These are phyloP conservation scores for Dromiciops gliroides DNA, from an alignment of 2,113 vertebrate species.

Conservation along the genomic window DNA sequence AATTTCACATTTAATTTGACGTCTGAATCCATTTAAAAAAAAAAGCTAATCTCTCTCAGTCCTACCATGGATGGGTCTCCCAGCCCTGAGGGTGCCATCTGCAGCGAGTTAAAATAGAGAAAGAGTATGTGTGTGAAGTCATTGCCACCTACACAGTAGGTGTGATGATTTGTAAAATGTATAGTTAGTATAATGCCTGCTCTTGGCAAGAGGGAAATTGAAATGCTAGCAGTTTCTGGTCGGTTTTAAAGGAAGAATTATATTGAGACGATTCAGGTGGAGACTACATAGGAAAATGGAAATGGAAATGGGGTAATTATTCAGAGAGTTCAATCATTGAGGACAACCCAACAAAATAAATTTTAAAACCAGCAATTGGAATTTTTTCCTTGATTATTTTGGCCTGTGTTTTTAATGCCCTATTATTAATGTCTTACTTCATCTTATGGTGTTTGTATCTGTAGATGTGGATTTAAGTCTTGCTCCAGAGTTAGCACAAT, in stretches of 20 bases:
- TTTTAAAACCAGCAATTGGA: neutral
- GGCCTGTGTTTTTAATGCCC: neutral
- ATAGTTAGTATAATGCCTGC: conserved; percentile 26
- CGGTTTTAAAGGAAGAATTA: conserved; percentile 42
- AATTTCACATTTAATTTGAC: conserved; percentile 61
- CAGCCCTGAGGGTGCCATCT: conserved; percentile 28
- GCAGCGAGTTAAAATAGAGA: conserved; percentile 30
- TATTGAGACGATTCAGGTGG: neutral
- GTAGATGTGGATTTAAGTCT: neutral
- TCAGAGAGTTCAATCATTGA: neutral
- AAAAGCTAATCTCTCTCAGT: conserved; percentile 51
- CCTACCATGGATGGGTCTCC: neutral
- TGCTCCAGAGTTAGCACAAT: neutral
- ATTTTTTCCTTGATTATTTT: neutral
- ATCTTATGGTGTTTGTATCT: neutral
- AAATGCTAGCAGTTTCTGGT: conserved; percentile 16
- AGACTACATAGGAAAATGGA: neutral
- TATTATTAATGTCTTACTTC: neutral
- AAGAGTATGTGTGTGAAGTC: conserved; percentile 17
- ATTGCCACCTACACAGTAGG: conserved; percentile 17
- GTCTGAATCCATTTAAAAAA: conserved; percentile 54
- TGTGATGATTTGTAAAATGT: conserved; percentile 65
- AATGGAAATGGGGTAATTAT: neutral
- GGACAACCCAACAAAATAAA: neutral
- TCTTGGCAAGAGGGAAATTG: conserved; percentile 29